Evolutionary conservation across 2,888 invertebrate genomes (phyloP).

Genomic region (Pocota personata): DNA sequence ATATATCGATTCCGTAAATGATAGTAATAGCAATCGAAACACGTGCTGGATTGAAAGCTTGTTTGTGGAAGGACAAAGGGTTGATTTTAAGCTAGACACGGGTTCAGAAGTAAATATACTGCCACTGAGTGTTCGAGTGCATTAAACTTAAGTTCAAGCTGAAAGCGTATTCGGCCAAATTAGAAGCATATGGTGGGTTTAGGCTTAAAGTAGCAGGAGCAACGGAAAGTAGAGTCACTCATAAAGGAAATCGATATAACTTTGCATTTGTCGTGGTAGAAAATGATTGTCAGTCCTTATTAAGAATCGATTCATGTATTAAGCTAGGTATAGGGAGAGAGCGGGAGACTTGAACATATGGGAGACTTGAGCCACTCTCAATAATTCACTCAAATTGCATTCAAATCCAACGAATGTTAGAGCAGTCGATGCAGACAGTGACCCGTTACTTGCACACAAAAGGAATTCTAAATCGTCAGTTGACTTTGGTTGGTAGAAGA

Average conservation of each 20-base stretch:
- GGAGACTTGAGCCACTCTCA: too few relatives aligned
- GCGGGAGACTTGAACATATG: too few relatives aligned
- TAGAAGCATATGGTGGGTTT: background rate
- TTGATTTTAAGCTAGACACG: conserved; percentile 1
- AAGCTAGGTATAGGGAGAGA: too few relatives aligned
- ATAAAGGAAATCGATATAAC: background rate
- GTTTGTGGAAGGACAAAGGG: background rate
- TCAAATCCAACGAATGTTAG: too few relatives aligned
- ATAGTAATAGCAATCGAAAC: too few relatives aligned
- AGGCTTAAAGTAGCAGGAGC: background rate
- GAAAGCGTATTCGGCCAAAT: background rate
- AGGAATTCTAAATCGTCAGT: too few relatives aligned
- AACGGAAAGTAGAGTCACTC: background rate
- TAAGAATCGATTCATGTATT: background rate
- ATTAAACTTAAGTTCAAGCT: background rate
- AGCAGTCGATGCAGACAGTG: too few relatives aligned
- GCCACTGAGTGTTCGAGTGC: background rate
- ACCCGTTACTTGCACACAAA: too few relatives aligned
- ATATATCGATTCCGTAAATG: too few relatives aligned
- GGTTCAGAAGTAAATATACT: background rate
- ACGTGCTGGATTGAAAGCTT: background rate
- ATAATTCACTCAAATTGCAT: too few relatives aligned
- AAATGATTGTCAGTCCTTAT: background rate
- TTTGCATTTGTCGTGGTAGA: background rate
- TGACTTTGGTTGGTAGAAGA: too few relatives aligned